These are phyloP conservation scores for Exephanes ischioxanthus DNA, from an alignment of 2,888 invertebrate genomes.

Conservation along the genomic window DNA sequence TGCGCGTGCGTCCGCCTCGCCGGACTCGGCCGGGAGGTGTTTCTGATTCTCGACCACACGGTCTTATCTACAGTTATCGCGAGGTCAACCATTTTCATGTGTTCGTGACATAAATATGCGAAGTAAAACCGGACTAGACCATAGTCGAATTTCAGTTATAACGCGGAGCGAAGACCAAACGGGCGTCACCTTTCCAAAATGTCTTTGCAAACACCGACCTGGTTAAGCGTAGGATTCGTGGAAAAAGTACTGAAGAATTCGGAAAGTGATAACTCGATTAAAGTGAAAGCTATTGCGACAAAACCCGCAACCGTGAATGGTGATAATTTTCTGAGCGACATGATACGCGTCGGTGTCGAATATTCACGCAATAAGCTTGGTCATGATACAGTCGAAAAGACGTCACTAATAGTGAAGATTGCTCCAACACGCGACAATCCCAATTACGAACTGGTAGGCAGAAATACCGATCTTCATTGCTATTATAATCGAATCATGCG, in stretches of 20 bases:
- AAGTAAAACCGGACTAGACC: background rate
- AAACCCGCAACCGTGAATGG: conserved; percentile 80
- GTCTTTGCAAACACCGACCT: conserved; percentile 66
- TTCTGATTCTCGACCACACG: too few relatives aligned
- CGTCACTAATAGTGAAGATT: conserved; percentile 77
- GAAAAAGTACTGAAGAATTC: conserved; percentile 75
- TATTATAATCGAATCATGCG: too few relatives aligned
- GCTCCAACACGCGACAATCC: conserved; percentile 84
- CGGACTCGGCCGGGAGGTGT: too few relatives aligned
- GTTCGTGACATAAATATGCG: background rate
- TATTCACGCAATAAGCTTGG: background rate
- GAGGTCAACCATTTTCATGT: background rate
- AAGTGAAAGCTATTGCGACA: conserved; percentile 73
- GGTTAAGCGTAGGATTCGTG: conserved; percentile 76
- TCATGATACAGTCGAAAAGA: conserved; percentile 75
- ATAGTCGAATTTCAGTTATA: background rate
- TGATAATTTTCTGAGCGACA: conserved; percentile 77
- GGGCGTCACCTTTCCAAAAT: background rate
- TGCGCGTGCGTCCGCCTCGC: too few relatives aligned
- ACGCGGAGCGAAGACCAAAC: background rate
- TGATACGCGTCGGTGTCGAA: background rate
- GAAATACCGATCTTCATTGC: background rate
- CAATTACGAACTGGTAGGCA: conserved; percentile 79
- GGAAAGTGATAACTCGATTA: conserved; percentile 75
- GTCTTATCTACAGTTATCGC: background rate